Percentiles rank a stretch among this genome's conserved stretches.
Conservation (phyloP, 2,888 invertebrate genomes). For the Antheraea assamensis region DNA sequence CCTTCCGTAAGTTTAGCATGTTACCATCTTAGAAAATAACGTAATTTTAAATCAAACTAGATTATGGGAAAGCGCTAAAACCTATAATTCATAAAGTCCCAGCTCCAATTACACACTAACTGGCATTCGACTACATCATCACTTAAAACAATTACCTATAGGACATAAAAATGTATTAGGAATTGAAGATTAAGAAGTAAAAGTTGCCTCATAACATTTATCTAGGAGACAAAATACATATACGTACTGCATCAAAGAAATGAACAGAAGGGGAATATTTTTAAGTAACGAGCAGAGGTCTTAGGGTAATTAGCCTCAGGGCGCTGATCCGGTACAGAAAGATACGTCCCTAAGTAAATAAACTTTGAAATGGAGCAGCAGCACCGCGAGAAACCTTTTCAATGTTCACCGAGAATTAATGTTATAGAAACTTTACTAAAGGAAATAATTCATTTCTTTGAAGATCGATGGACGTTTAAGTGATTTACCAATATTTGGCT, state of each 20-base stretch:
- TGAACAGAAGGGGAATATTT: conserved; percentile 10
- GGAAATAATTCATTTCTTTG: conserved; percentile 16
- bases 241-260: neutral
- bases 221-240: neutral
- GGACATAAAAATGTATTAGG: neutral
- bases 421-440: conserved; percentile 2
- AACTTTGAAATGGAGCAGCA: conserved; percentile 16
- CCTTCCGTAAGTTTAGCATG: too few species aligned
- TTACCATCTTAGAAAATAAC: too few species aligned
- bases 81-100: too few species aligned
- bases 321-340: conserved; percentile 16
- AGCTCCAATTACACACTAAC: neutral
- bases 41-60: too few species aligned
- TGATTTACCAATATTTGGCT: neutral
- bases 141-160: neutral
- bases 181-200: neutral
- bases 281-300: conserved; percentile 8
- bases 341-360: conserved; percentile 20
- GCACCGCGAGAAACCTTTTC: conserved; percentile 16
- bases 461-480: neutral
- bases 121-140: neutral
- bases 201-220: neutral
- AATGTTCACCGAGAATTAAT: conserved; percentile 11
- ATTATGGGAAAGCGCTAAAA: too few species aligned
- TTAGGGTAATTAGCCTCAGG: conserved; percentile 19